phyloP scores from a whole-genome alignment of 2,888 invertebrate genomes.

The Drosophila nr. perissopoda region DNA sequence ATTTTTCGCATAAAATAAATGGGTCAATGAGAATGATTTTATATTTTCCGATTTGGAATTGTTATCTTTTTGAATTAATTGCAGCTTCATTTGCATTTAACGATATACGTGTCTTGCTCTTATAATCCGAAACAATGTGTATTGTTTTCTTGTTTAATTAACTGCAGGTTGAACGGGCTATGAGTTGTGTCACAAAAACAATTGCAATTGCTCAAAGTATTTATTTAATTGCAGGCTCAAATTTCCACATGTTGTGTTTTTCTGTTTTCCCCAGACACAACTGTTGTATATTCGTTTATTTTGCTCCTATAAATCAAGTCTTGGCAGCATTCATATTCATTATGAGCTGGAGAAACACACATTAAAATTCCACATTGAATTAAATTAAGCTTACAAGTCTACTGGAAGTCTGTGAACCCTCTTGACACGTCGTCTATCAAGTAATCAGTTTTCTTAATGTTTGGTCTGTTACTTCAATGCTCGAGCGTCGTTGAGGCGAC shows the following conservation, averaged over 20 bases:
- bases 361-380: slow-evolving; percentile 54
- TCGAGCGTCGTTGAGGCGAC: slow-evolving; percentile 19
- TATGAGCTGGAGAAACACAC: slow-evolving; percentile 33
- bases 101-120: not conserved
- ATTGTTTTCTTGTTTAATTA: not conserved
- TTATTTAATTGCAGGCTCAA: slow-evolving; percentile 7
- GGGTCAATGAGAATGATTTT: not conserved
- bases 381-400: slow-evolving; percentile 60
- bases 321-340: slow-evolving; percentile 44
- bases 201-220: slow-evolving; percentile 1
- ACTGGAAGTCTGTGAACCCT: slow-evolving; percentile 28
- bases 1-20: not conserved
- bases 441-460: slow-evolving; percentile 56
- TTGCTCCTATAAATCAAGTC: slow-evolving; percentile 44
- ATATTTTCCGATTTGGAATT: not conserved
- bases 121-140: not conserved
- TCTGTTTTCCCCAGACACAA: slow-evolving; percentile 3
- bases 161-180: not conserved
- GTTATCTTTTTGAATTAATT: not conserved
- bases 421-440: slow-evolving; percentile 40
- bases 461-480: slow-evolving; percentile 25
- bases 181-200: slow-evolving; percentile 3
- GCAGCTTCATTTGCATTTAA: not conserved
- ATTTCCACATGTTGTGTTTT: not conserved
- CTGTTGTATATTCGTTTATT: not conserved